Percentiles rank a stretch among this genome's conserved stretches.
Conservation (phyloP, 2,113 vertebrate species). For the Myiozetetes cayanensis region DNA sequence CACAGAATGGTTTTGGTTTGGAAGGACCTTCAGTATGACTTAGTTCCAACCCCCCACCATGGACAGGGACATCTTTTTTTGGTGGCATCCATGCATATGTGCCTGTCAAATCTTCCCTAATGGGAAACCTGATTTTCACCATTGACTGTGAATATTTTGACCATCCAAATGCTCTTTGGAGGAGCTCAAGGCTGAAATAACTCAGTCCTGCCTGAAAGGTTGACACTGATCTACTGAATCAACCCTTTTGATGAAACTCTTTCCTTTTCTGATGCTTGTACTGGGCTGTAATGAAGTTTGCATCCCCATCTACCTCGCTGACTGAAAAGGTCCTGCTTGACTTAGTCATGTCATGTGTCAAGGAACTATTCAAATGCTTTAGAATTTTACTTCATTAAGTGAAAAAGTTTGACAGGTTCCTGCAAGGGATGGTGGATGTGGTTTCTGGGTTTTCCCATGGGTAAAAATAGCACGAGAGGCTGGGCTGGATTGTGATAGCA, state of each 20-base stretch:
- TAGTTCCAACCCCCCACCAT: not conserved
- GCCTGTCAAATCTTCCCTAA: not conserved
- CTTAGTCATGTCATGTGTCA: not conserved
- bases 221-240: not conserved
- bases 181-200: not conserved
- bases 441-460: not conserved
- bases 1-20: not conserved
- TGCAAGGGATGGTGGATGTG: not conserved
- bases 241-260: not conserved
- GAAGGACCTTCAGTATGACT: not conserved
- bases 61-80: not conserved
- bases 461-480: not conserved
- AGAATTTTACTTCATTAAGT: not conserved
- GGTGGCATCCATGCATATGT: not conserved
- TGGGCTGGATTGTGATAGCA: not conserved
- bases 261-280: not conserved
- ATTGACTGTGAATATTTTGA: not conserved
- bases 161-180: not conserved
- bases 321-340: not conserved
- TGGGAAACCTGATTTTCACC: not conserved
- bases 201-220: not conserved
- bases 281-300: not conserved
- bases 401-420: not conserved
- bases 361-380: not conserved
- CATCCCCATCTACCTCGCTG: rapidly evolving